Conservation (phyloP, 2,113 vertebrate genomes). For the Aptenodytes forsteri region DNA sequence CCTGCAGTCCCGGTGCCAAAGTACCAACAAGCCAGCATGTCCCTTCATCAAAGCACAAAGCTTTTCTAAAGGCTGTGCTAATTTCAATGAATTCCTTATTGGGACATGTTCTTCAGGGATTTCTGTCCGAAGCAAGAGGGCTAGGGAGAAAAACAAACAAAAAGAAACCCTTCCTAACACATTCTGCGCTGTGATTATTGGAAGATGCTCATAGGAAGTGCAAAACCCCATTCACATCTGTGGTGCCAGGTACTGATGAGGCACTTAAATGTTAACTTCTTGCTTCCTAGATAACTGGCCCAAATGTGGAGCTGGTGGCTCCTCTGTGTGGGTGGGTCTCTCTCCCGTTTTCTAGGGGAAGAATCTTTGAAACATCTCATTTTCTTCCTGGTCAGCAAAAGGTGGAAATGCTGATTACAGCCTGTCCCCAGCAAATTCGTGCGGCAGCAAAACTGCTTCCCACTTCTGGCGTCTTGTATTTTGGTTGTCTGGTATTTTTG, state of each 20-base stretch:
- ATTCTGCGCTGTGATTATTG: neutral
- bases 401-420: neutral
- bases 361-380: neutral
- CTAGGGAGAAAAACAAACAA: neutral
- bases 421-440: neutral
- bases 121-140: neutral
- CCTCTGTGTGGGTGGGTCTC: neutral
- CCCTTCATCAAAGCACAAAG: neutral
- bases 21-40: neutral
- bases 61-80: neutral
- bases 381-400: neutral
- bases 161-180: neutral
- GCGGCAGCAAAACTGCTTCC: neutral
- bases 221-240: neutral
- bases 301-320: neutral
- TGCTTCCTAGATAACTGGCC: neutral
- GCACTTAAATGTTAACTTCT: neutral
- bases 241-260: neutral
- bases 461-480: neutral
- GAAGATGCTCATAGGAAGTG: neutral
- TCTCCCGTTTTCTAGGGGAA: neutral
- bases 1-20: neutral
- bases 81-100: neutral
- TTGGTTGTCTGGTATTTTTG: neutral
- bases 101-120: neutral